phyloP scores from a whole-genome alignment of 2,113 vertebrate species.

The Verasper variegatus region DNA sequence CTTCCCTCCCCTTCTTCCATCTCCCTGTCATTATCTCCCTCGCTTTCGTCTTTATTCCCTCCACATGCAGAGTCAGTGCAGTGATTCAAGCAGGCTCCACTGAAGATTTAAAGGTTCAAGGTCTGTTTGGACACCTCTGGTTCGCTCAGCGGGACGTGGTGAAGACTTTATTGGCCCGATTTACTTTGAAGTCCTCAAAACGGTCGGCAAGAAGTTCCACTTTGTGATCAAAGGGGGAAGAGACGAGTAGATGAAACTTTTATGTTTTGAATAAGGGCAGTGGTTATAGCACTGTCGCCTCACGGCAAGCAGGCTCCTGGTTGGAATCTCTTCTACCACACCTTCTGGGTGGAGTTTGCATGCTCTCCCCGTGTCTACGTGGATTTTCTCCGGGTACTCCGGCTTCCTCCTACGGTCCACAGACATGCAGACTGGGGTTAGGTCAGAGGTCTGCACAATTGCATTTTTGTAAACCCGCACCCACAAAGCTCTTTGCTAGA shows the following conservation, averaged over 20 bases:
- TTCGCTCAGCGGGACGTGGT: conserved; percentile 43
- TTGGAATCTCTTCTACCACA: background rate
- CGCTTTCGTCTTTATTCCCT: conserved; percentile 18
- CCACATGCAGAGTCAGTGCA: background rate
- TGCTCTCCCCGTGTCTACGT: no score
- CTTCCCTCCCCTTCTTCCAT: conserved; percentile 15
- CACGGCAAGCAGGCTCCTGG: background rate
- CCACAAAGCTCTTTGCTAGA: no score
- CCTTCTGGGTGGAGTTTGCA: no score
- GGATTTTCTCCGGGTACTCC: no score
- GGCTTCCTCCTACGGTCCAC: no score
- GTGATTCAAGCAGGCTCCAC: conserved; percentile 36
- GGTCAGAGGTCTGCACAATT: no score
- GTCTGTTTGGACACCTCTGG: conserved; percentile 49
- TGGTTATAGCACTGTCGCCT: background rate
- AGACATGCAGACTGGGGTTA: no score
- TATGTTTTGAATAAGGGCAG: conserved; percentile 6
- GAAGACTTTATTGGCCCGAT: conserved; percentile 46
- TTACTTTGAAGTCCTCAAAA: conserved; percentile 66
- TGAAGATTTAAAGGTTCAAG: conserved; percentile 39
- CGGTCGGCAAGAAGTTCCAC: conserved; percentile 27
- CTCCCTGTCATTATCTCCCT: conserved; percentile 27
- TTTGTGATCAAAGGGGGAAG: conserved; percentile 51
- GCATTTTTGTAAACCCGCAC: no score
- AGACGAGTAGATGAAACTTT: conserved; percentile 36